These are phyloP conservation scores for Ypsolopha sequella DNA, from an alignment of 2,888 invertebrate species.

Conservation along the genomic window DNA sequence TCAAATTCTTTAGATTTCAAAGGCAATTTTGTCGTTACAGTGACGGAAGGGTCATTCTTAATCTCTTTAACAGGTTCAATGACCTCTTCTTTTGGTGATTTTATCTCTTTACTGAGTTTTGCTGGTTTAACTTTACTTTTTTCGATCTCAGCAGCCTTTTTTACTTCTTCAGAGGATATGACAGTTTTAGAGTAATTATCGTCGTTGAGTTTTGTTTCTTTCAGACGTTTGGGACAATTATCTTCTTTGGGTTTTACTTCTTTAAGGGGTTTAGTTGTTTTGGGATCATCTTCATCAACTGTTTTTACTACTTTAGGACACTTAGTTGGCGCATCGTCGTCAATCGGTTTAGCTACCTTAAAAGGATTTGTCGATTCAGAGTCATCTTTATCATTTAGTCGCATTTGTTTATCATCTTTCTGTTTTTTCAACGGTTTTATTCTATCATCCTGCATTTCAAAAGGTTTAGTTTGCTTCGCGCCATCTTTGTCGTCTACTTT, in stretches of 20 bases:
- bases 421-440: constrained; percentile 9
- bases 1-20: constrained; percentile 16
- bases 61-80: not conserved
- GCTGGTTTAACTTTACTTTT: not conserved
- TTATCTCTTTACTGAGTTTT: not conserved
- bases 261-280: not conserved
- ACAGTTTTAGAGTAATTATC: not conserved
- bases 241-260: not conserved
- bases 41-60: not conserved
- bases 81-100: not conserved
- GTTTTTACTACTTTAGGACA: not conserved
- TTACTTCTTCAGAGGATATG: not conserved
- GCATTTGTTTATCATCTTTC: constrained; percentile 16
- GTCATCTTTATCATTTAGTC: not conserved
- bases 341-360: constrained; percentile 5
- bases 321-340: no score
- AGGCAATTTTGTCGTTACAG: constrained; percentile 9
- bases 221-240: no score
- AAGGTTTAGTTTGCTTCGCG: not conserved
- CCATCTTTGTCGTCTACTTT: not conserved
- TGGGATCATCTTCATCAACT: constrained; percentile 7
- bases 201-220: constrained; percentile 2
- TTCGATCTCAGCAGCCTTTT: not conserved
- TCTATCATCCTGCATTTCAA: not conserved
- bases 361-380: constrained; percentile 7